A percentile compares a stretch with the other conserved stretches of the same genome.
Conservation (phyloP, 2,888 invertebrate species). For the Pelosia muscerda region DNA sequence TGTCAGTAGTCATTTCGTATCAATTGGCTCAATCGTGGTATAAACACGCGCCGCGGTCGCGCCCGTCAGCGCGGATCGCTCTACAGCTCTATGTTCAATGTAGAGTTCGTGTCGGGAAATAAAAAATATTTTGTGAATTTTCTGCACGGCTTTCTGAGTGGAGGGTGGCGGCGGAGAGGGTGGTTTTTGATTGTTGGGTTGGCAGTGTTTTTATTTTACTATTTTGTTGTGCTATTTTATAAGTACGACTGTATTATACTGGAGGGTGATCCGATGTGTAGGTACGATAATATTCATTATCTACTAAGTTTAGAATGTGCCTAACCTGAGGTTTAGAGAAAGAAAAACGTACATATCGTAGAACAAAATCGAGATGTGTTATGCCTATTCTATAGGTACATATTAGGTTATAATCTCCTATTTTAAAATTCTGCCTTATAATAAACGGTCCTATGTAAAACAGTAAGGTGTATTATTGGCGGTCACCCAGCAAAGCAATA, state of each 20-base stretch:
- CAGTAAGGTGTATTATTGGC: too few relatives aligned
- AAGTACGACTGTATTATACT: background rate
- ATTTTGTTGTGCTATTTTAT: background rate
- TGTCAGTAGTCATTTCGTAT: slow-evolving; percentile 38
- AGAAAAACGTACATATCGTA: too few relatives aligned
- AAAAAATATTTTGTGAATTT: slow-evolving; percentile 38
- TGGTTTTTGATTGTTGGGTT: slow-evolving; percentile 13
- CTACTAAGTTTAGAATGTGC: too few relatives aligned
- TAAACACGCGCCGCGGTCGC: slow-evolving; percentile 77
- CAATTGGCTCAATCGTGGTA: slow-evolving; percentile 76
- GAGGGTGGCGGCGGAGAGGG: background rate
- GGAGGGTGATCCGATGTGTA: too few relatives aligned
- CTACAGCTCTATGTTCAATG: slow-evolving; percentile 26
- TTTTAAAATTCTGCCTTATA: too few relatives aligned
- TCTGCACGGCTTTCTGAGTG: slow-evolving; percentile 1
- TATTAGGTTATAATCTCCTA: too few relatives aligned
- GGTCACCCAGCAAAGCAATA: too few relatives aligned
- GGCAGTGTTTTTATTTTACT: background rate
- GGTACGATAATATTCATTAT: background rate
- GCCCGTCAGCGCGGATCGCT: slow-evolving; percentile 40
- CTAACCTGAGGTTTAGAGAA: too few relatives aligned
- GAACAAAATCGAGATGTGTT: too few relatives aligned
- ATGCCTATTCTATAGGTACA: too few relatives aligned
- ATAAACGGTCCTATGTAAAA: too few relatives aligned
- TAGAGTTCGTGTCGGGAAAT: slow-evolving; percentile 33